A percentile compares a stretch with the other conserved stretches of the same genome.
phyloP scores from a whole-genome alignment of 1,140 invertebrate genomes.

The Drosophila arawakana region DNA sequence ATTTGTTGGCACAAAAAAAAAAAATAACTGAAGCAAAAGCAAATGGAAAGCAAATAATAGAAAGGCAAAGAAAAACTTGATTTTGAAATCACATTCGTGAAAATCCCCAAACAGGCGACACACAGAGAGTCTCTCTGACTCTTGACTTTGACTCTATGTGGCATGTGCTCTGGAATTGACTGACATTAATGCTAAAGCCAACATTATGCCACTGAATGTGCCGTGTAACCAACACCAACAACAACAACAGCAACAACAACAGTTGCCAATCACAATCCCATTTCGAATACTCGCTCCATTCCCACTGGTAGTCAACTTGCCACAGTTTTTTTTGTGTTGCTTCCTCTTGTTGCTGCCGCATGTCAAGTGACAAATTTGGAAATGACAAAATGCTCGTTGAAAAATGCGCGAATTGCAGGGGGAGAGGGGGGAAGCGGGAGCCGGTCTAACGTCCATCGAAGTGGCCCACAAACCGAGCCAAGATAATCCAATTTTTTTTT shows the following conservation, averaged over 20 bases:
- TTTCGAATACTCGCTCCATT: slow-evolving; percentile 2
- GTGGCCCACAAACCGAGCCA: slow-evolving; percentile 33
- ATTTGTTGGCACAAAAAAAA: slow-evolving; percentile 62
- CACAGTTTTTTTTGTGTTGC: slow-evolving; percentile 23
- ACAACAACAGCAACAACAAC: not conserved
- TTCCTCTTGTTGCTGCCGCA: slow-evolving; percentile 48
- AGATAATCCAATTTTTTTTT: slow-evolving; percentile 72
- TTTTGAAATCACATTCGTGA: slow-evolving; percentile 78
- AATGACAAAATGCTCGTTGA: slow-evolving; percentile 76
- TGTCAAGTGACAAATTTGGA: slow-evolving; percentile 81
- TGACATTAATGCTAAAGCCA: slow-evolving; percentile 78
- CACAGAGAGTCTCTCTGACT: no score
- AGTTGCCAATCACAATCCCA: slow-evolving; percentile 19
- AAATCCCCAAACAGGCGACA: slow-evolving; percentile 43
- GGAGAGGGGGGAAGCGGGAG: not conserved
- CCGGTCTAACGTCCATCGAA: slow-evolving; percentile 9
- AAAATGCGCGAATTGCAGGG: slow-evolving; percentile 44
- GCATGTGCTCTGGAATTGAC: slow-evolving; percentile 32
- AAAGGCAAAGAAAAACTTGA: slow-evolving; percentile 46
- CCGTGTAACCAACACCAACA: slow-evolving; percentile 44
- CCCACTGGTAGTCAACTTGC: slow-evolving; percentile 15
- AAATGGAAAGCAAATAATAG: no score
- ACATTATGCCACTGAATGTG: slow-evolving; percentile 65
- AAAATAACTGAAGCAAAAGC: not conserved
- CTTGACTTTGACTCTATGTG: slow-evolving; percentile 2